Base-by-base conservation (phyloP, 2,797 vertebrate species). In the Capromys pilorides region DNA sequence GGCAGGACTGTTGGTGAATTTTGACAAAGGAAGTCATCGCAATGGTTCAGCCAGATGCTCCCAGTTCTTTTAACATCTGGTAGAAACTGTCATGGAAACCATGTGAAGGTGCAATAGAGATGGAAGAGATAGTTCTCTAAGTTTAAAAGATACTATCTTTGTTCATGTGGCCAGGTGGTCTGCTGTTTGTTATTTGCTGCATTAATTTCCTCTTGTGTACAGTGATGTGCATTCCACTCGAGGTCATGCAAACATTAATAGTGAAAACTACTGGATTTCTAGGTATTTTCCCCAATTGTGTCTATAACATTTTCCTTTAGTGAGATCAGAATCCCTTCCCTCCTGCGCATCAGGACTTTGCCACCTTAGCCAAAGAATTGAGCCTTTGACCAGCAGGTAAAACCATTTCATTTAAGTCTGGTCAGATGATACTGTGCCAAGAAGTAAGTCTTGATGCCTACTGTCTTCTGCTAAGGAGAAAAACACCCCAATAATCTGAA, bases 21-120 rank as follows among this genome's bases (percentile, higher is more conserved):
- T 83, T 95, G 87, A 86, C 84, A 86, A 96, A 96, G 86, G 62
- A 93, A 94, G 84, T 96, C n/a, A 54, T 67, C 36, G 14, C 93
- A 80, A 92, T 77, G 80, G 96, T 81, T 95, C 88, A 96, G 39
- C 77, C 67, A 88, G 73, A 94, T 71, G 64, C 69, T 95, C 36
- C n/a, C 80, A n/a, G 21, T 87, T 94, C 78, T 90, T 92, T 86
- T 86, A 94, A 28, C 45, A 49, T 94, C 95, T 88, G 77, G 49
- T 85, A 78, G 71, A 67, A 93, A 77, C 92, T 69, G 41, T 77
- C 62, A 82, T 57, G 73, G 78, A 75, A 91, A 41, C 54, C 41
- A 71, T 31, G 93, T 54, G 67, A 94, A 90, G 39, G 19, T 12
- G 80, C 61, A 93, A 33, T 28, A 80, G 81, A 94, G 31, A 79